A percentile compares a stretch with the other conserved stretches of the same genome.
phyloP scores from a whole-genome alignment of 2,113 vertebrate genomes.

The Ursus arctos region DNA sequence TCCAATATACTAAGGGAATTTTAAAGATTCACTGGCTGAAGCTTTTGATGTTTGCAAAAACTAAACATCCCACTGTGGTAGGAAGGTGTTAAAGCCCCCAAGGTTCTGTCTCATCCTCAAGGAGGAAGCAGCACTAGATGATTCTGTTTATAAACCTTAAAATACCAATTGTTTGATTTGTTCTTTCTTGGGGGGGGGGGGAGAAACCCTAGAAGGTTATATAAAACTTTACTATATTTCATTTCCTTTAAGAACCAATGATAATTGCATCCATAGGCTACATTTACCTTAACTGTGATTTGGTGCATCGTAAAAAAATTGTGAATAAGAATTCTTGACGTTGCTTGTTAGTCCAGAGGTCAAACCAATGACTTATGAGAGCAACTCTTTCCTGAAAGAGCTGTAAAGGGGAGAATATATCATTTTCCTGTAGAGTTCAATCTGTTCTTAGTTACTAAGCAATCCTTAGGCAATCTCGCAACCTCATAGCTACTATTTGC shows the following conservation, averaged over 20 bases:
- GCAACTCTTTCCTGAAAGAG: slow-evolving; percentile 92
- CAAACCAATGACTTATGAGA: slow-evolving; percentile 94
- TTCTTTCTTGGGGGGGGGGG: neutral
- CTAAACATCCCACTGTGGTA: neutral
- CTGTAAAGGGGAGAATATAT: slow-evolving; percentile 76
- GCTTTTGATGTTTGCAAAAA: slow-evolving; percentile 23
- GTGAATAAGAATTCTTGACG: slow-evolving; percentile 89
- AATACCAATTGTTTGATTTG: neutral
- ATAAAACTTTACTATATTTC: slow-evolving; percentile 42
- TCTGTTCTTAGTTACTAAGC: slow-evolving; percentile 54
- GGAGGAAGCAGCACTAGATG: neutral
- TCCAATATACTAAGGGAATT: neutral
- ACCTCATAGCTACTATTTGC: slow-evolving; percentile 25
- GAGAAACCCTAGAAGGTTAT: slow-evolving; percentile 21
- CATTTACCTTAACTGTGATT: slow-evolving; percentile 91
- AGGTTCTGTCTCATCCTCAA: neutral
- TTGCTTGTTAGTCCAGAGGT: slow-evolving; percentile 93
- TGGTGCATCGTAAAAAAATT: slow-evolving; percentile 88
- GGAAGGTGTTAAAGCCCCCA: neutral
- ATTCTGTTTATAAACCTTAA: neutral
- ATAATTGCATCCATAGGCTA: neutral
- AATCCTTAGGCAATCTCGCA: neutral
- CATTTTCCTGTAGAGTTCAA: neutral
- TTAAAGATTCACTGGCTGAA: slow-evolving; percentile 14
- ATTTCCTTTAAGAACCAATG: slow-evolving; percentile 48